Conservation (phyloP, 1,140 invertebrate species). For the Geopemphigus sp. region DNA sequence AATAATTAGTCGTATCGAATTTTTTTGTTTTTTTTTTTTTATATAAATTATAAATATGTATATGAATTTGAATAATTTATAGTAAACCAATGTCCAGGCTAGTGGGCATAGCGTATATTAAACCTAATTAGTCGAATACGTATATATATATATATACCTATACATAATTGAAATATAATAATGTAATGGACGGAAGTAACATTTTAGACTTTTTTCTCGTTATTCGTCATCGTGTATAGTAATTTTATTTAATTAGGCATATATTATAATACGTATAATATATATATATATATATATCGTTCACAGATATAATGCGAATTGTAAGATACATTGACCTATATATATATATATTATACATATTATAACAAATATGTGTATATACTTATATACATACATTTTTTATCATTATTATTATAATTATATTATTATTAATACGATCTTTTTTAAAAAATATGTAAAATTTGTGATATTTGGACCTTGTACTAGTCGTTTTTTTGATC, state of each 20-base stretch:
- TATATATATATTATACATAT: conserved; percentile 18
- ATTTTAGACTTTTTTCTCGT: conserved; percentile 21
- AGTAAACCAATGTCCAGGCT: conserved; percentile 7
- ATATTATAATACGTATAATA: conserved; percentile 8
- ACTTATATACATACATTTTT: conserved; percentile 14
- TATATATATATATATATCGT: not conserved
- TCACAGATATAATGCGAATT: conserved; percentile 22
- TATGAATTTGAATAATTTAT: not conserved
- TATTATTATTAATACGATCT: conserved; percentile 21
- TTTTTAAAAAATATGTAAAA: conserved; percentile 35
- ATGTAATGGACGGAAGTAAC: conserved; percentile 39
- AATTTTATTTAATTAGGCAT: conserved; percentile 21
- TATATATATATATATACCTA: conserved; percentile 29
- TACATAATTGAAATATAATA: not conserved
- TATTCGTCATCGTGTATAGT: not conserved
- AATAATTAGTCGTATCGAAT: not conserved
- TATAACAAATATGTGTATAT: not conserved
- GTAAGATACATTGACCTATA: no score
- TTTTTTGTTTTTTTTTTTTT: not conserved
- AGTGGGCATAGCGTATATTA: conserved; percentile 20
- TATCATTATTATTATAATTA: conserved; percentile 17
- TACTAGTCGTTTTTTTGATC: conserved; percentile 48
- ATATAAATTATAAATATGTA: not conserved
- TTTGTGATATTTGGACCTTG: conserved; percentile 48
- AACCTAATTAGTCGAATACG: conserved; percentile 1